phyloP scores from a whole-genome alignment of 2,797 vertebrate genomes.

The Champsocephalus esox region DNA sequence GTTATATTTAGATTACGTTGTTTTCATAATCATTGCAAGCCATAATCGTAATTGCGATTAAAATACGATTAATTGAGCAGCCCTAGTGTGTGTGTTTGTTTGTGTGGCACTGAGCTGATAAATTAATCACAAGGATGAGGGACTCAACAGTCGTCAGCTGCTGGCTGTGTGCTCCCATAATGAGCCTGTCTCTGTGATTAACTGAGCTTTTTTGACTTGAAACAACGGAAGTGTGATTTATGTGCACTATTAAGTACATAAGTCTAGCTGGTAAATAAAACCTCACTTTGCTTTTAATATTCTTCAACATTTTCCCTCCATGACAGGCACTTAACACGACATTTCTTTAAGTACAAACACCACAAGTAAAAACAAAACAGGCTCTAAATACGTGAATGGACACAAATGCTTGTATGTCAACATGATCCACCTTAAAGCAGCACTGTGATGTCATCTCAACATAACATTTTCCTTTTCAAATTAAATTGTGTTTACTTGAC shows the following conservation, averaged over 20 bases:
- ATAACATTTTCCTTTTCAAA: not conserved
- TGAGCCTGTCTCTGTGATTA: constrained; percentile 15
- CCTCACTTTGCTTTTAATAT: not conserved
- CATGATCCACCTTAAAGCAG: not conserved
- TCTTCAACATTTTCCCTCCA: not conserved
- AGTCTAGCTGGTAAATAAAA: not conserved
- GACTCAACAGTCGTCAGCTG: constrained; percentile 53
- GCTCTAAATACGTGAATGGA: not conserved
- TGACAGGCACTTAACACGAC: no score
- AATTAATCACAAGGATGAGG: constrained; percentile 62
- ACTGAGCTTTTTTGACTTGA: not conserved
- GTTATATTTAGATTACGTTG: no score
- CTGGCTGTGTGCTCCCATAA: constrained; percentile 33
- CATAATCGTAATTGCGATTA: no score
- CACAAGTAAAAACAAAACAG: not conserved
- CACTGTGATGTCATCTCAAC: not conserved
- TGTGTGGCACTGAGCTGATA: constrained; percentile 47
- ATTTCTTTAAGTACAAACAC: not conserved
- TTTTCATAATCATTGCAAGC: no score
- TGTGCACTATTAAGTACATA: not conserved
- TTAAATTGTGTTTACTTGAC: not conserved
- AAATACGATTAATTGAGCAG: no score
- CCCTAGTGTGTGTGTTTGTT: no score
- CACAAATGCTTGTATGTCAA: not conserved
- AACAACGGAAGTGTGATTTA: not conserved